Base-by-base conservation (phyloP, 1,140 invertebrate species). In the Mylabris phalerata region DNA sequence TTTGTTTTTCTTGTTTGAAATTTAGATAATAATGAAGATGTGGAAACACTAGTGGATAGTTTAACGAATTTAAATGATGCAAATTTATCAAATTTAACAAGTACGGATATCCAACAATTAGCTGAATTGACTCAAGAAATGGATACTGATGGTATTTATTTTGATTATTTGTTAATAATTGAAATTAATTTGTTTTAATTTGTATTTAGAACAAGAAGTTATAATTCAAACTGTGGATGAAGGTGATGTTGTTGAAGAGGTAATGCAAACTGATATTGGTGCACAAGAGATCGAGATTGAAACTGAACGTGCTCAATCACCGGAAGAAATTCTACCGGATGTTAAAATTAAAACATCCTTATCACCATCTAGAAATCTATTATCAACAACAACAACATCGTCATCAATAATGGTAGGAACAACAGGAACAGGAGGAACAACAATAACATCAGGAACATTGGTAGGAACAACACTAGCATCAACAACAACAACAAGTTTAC, bases 211-310 rank as follows among this genome's bases (percentile, higher is more conserved):
- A 43, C 48, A 55, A 32, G 64, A 64, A 42, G 44, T 69, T 24
- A 55, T 65, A 9, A 50, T 67, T 10, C 62, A 61, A 48, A 50
- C 61, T 19, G 52, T 61, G 46, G 66, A 67, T n/a, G 54, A 64
- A 26, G 1, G 19, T 19, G 55, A 66, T 46, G 68, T 67, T 43
- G 67, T 70, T 41, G 63, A 67, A 41, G 64, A 66, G 26, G 52
- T 71, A 0, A 63, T 68, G 56, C 60, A 64, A 51, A 65, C 69
- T 13, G 68, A 70, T 61, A 54, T 68, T 4, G 65, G 59, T 13
- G 61, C 60, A 2, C 64, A 68, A 48, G 68, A 70, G 50, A 56
- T 65, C 7, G 70, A 71, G 55, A 64, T 68, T 44, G 65, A 70
- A 50, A 63, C 64, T 10, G 69, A 70, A 60, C 48, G 52, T 44